Conservation (phyloP, 2,888 invertebrate genomes). For the Eumacrocentrus americanus region DNA sequence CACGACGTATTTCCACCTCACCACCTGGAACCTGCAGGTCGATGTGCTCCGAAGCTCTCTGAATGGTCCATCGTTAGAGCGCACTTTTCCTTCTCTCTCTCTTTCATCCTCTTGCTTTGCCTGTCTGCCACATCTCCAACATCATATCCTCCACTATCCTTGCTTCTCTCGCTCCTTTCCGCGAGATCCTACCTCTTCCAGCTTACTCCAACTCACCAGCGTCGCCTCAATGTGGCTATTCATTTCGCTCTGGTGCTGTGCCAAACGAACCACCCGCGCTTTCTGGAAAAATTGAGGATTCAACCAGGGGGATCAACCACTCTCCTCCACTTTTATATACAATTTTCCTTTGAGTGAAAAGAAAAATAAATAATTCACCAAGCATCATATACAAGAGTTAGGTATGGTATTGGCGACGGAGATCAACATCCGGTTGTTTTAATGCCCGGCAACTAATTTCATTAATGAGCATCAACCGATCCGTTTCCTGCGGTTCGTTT, state of each 20-base stretch:
- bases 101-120: conserved; percentile 23
- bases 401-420: too few relatives aligned
- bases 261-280: conserved; percentile 36
- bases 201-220: too few relatives aligned
- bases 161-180: conserved; percentile 10
- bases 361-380: too few relatives aligned
- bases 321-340: too few relatives aligned
- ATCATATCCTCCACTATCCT: conserved; percentile 26
- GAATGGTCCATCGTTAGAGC: conserved; percentile 47
- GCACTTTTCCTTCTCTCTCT: conserved; percentile 35
- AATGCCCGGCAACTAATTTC: conserved; percentile 23
- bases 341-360: background rate
- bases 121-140: background rate
- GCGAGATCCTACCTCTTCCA: conserved; percentile 25
- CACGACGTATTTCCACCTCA: conserved; percentile 21
- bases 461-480: conserved; percentile 22
- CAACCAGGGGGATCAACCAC: too few relatives aligned
- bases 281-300: too few relatives aligned
- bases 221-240: conserved; percentile 39
- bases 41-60: conserved; percentile 38
- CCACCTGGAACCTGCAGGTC: conserved; percentile 37
- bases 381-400: too few relatives aligned
- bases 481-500: conserved; percentile 29
- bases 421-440: conserved; percentile 10
- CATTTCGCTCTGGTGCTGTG: conserved; percentile 38